These are phyloP conservation scores for Callocephalon fimbriatum DNA, from an alignment of 2,113 vertebrate species.

Conservation along the genomic window DNA sequence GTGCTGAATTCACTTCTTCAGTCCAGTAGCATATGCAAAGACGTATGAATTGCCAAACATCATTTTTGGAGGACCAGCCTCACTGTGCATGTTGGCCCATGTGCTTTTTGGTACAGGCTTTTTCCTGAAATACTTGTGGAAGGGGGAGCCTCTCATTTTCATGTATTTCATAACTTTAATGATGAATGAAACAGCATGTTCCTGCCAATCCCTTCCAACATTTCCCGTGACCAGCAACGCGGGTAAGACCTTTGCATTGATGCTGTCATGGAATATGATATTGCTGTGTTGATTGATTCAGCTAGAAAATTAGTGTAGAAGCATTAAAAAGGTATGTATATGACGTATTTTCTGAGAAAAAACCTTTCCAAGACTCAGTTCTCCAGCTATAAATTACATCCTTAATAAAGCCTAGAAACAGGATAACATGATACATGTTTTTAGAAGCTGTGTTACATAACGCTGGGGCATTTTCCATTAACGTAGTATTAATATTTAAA, in stretches of 20 bases:
- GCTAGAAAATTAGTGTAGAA: neutral
- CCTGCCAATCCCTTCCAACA: neutral
- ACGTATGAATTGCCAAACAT: rapidly evolving
- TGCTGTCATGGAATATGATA: neutral
- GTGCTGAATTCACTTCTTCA: neutral
- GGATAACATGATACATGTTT: neutral
- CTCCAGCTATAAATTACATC: neutral
- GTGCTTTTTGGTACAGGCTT: rapidly evolving
- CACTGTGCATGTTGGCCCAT: rapidly evolving
- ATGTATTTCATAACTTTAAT: neutral
- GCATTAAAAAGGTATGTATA: neutral
- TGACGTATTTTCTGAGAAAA: neutral
- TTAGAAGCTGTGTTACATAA: neutral
- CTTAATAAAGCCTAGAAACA: neutral
- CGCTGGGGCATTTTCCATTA: neutral
- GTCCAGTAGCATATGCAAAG: neutral
- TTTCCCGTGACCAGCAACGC: neutral
- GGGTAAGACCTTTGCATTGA: neutral
- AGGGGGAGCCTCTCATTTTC: neutral
- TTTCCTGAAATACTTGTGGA: neutral
- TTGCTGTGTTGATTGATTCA: neutral
- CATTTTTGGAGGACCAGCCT: neutral
- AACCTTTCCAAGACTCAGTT: neutral
- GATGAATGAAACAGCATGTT: rapidly evolving
- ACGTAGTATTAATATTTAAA: neutral